These are phyloP conservation scores for Albula glossodonta DNA, from an alignment of 2,113 vertebrate genomes.

Conservation along the genomic window DNA sequence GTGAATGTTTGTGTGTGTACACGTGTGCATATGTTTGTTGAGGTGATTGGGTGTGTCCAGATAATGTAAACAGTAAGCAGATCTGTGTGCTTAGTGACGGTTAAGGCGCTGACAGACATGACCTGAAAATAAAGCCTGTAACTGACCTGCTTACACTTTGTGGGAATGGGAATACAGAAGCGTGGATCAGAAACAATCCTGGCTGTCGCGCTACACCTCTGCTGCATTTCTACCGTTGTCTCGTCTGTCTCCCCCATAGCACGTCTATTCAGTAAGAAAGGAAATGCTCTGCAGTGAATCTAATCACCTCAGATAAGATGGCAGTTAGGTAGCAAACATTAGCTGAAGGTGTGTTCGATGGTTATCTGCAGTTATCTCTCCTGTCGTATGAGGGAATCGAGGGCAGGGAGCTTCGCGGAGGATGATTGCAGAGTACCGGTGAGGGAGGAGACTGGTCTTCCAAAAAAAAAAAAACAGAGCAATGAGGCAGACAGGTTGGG, in stretches of 20 bases:
- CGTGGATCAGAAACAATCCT: background rate
- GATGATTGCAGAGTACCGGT: background rate
- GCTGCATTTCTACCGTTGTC: background rate
- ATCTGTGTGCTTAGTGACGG: constrained; percentile 26
- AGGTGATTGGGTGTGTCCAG: background rate
- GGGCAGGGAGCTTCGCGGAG: background rate
- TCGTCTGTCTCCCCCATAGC: background rate
- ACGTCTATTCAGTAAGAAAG: background rate
- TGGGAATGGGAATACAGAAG: background rate
- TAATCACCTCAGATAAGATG: background rate
- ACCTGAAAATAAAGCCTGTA: constrained; percentile 22
- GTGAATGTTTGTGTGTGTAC: background rate
- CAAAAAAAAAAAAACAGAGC: background rate
- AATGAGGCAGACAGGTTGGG: background rate
- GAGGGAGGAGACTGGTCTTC: background rate
- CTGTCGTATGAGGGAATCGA: background rate
- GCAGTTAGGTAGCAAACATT: background rate
- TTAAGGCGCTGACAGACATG: constrained; percentile 29
- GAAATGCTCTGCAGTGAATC: background rate
- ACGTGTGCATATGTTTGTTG: background rate
- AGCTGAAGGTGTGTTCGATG: background rate
- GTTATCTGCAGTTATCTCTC: background rate
- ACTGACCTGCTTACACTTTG: background rate
- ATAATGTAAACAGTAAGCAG: constrained; percentile 22
- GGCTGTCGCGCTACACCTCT: background rate